Percentiles rank a stretch among this genome's conserved stretches.
Evolutionary conservation across 2,113 vertebrate species (phyloP).

Genomic region (Malurus melanocephalus): DNA sequence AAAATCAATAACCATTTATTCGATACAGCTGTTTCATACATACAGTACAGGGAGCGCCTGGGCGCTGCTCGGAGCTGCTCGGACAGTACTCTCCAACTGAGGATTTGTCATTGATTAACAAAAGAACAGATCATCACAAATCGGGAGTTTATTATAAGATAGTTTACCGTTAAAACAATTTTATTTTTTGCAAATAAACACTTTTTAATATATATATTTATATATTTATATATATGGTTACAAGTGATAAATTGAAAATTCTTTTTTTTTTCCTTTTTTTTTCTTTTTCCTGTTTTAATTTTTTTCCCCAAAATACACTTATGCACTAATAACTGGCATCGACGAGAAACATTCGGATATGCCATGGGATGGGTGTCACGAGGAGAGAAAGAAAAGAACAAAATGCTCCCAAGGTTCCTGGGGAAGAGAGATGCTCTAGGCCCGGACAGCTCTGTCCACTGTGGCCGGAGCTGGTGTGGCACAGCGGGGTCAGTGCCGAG

Average conservation of each 20-base stretch:
- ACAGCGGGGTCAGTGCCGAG: rapidly evolving
- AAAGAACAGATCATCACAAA: slow-evolving; percentile 71
- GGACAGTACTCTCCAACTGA: slow-evolving; percentile 52
- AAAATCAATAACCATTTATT: slow-evolving; percentile 80
- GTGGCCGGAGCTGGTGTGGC: not conserved
- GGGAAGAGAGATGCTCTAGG: not conserved
- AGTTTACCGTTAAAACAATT: slow-evolving; percentile 72
- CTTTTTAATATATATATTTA: slow-evolving; percentile 73
- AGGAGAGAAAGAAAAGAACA: slow-evolving; percentile 42
- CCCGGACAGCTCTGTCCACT: not conserved
- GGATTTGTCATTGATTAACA: slow-evolving; percentile 54
- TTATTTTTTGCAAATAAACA: slow-evolving; percentile 77
- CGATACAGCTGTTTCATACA: slow-evolving; percentile 73
- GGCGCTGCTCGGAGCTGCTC: slow-evolving; percentile 40
- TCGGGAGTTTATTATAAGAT: slow-evolving; percentile 60
- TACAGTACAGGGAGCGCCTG: slow-evolving; percentile 67
- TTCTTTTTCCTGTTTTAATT: not conserved
- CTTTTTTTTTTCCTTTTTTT: not conserved
- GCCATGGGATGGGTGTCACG: slow-evolving; percentile 5
- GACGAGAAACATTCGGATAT: slow-evolving; percentile 44
- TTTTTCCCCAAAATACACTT: slow-evolving; percentile 69
- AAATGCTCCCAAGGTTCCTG: not conserved
- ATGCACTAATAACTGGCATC: slow-evolving; percentile 68
- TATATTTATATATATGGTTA: slow-evolving; percentile 78
- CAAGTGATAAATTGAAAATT: slow-evolving; percentile 72